Conservation (phyloP, 2,888 invertebrate species). For the Laspeyria flexula region DNA sequence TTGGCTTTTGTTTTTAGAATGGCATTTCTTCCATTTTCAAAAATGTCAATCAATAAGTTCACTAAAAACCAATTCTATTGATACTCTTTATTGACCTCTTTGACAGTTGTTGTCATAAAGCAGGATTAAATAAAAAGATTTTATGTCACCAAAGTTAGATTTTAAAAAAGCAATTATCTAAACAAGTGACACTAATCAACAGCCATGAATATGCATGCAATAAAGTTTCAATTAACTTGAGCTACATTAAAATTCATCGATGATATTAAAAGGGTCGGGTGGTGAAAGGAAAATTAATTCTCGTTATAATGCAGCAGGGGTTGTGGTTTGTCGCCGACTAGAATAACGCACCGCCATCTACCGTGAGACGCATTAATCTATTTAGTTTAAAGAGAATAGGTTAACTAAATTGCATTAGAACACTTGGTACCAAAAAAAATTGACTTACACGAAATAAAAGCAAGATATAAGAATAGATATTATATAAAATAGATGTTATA, state of each 20-base stretch:
- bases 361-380: background rate
- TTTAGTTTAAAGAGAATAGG: background rate
- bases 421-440: too few relatives aligned
- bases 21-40: too few relatives aligned
- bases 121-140: too few relatives aligned
- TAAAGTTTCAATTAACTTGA: constrained; percentile 29
- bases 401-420: too few relatives aligned
- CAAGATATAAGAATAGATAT: too few relatives aligned
- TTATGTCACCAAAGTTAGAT: background rate
- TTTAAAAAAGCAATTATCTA: constrained; percentile 5
- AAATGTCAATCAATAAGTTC: too few relatives aligned
- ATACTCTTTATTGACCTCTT: too few relatives aligned
- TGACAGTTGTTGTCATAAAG: too few relatives aligned
- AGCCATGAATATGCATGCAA: constrained; percentile 35
- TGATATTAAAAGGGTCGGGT: constrained; percentile 8
- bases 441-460: too few relatives aligned
- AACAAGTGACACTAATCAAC: constrained; percentile 1
- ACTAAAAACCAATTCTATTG: too few relatives aligned
- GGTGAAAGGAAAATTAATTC: constrained; percentile 27
- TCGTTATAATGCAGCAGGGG: constrained; percentile 29
- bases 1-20: too few relatives aligned
- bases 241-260: constrained; percentile 30
- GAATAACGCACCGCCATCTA: background rate
- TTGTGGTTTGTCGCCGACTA: background rate
- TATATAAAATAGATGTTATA: too few relatives aligned